Base-by-base conservation (phyloP, 2,888 invertebrate genomes). In the Cactoblastis cactorum region DNA sequence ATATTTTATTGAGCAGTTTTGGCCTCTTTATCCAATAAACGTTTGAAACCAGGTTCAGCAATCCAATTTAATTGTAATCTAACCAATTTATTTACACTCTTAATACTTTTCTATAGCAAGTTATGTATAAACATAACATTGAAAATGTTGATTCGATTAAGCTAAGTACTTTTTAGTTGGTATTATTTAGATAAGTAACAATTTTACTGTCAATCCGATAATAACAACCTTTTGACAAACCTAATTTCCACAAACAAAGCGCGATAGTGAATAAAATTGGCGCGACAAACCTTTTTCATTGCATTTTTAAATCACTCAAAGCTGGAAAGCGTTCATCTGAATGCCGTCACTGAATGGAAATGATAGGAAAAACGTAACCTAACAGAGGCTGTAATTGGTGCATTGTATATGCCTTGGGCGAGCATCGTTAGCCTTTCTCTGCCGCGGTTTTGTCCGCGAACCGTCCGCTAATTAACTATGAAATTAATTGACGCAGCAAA, bases 401-500 rank as follows among this genome's bases (percentile, higher is more conserved):
- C 83, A 84, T 81, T 85, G 84, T 84, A 74, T 71, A 68, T 67
- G 71, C 77, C 77, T 74, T 76, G 74, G 82, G 83, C 79, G 70
- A 71, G 77, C 82, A 78, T 83, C 85, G 87, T 85, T 85, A 85
- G 83, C 87, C 56, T 82, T 85, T 86, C 86, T 85, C 86, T 85
- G 80, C 77, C 71, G 80, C 77, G 81, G 88, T 84, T 85, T 87
- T 83, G 87, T 85, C 83, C 82, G 74, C 69, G 65, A 61, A 38
- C 59, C 67, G 75, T 80, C 78, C 80, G 84, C 87, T 89, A 89
- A 89, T 89, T 89, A 89, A 88, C 87, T 89, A 88, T 88, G 88
- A 89, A 89, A 89, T 89, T 89, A 89, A 89, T 89, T 89, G 89
- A 89, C 86, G 89, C 83, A 80, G 88, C 83, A 85, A 89, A 89